Evolutionary conservation across 2,113 vertebrate genomes (phyloP).

Genomic region (zebrafish (Danio rerio)): GRCz12tu NC_133186.1:42055501-42056000

Average conservation of each 20-base stretch:
- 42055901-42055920: conserved; percentile 26
- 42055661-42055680: conserved; percentile 28
- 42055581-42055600: conserved; percentile 33
- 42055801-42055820: conserved; percentile 24
- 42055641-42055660: conserved; percentile 45
- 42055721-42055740: not conserved
- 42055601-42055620: conserved; percentile 45
- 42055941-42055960: conserved; percentile 35
- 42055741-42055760: conserved; percentile 4
- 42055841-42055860: conserved; percentile 22
- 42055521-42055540: conserved; percentile 12
- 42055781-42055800: conserved; percentile 16
- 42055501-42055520: conserved; percentile 30
- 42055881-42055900: conserved; percentile 17
- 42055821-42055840: not conserved
- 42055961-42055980: conserved; percentile 22
- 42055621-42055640: conserved; percentile 50
- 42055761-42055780: not conserved
- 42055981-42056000: conserved; percentile 25
- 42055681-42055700: not conserved
- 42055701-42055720: conserved; percentile 23
- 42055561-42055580: conserved; percentile 31
- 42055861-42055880: not conserved
- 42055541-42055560: conserved; percentile 43
- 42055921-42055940: conserved; percentile 39